These are phyloP conservation scores for Hedychridium roseum DNA, from an alignment of 2,888 invertebrate species.

Conservation along the genomic window DNA sequence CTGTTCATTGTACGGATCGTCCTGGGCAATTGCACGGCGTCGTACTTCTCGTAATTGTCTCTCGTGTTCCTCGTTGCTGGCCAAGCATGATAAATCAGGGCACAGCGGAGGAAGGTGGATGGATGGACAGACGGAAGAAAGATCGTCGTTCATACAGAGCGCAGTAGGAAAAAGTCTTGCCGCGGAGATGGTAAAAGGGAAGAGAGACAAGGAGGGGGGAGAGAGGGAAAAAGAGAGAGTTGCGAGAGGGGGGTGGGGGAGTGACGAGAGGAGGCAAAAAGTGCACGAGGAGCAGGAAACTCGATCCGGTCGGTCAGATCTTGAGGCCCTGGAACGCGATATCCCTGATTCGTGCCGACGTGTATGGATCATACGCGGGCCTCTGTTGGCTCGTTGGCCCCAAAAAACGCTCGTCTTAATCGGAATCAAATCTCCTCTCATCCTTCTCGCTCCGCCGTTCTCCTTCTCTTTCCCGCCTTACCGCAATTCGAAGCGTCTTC, in stretches of 20 bases:
- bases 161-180: neutral
- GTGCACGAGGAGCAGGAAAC: slow-evolving; percentile 43
- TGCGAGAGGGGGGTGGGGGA: slow-evolving; percentile 4
- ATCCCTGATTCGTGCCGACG: slow-evolving; percentile 61
- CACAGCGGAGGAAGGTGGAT: neutral
- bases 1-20: too few relatives aligned
- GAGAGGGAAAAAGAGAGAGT: neutral
- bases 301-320: slow-evolving; percentile 53
- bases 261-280: slow-evolving; percentile 30
- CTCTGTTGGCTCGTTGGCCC: slow-evolving; percentile 49
- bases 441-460: neutral
- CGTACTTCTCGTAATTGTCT: too few relatives aligned
- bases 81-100: slow-evolving; percentile 31
- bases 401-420: slow-evolving; percentile 42
- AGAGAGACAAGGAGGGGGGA: neutral
- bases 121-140: slow-evolving; percentile 3
- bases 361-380: slow-evolving; percentile 52
- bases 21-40: too few relatives aligned
- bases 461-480: neutral
- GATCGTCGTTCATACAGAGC: too few relatives aligned
- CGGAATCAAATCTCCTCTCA: slow-evolving; percentile 46
- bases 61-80: slow-evolving; percentile 26
- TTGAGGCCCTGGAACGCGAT: slow-evolving; percentile 54
- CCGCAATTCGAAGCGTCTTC: neutral
- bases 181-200: slow-evolving; percentile 7